Base-by-base conservation (phyloP, 1,140 invertebrate genomes). In the Caenorhabditis inopinata region DNA sequence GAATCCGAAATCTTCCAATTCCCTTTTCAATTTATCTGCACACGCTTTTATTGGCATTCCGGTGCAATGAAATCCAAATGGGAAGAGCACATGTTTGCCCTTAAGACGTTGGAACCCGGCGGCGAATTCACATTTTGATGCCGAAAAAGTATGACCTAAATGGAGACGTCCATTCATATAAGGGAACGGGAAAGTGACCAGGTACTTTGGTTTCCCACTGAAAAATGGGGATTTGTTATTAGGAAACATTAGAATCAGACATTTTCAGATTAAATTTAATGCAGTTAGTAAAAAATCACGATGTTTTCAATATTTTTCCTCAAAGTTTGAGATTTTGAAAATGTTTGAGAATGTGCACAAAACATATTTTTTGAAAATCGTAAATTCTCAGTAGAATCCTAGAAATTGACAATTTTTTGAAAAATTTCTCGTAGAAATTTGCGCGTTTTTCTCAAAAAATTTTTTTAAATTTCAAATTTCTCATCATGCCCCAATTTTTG, bases 81-180 rank as follows among this genome's bases (percentile, higher is more conserved):
- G 97, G 91, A 98, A 99, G 0, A 99, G 90, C 35, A 93, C 94
- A 85, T 93, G 92, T 88, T 95, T 96, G 0, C 97, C 97, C 88
- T 94, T 93, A 29, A 99, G 87, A 38, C 95, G 92, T 84, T 98
- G 92, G 88, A 93, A 99, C 18, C 96, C 93, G 79, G 93, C 92
- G 25, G 94, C 93, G 93, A 97, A 98, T 93, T 98, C 96, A 90
- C 94, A 95, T 91, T 99, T 99, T 46, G 96, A 96, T 32, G 98
- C 87, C 16, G 96, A 94, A 91, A 99, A 99, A 7, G 95, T 96
- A 89, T 99, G 97, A 0, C 97, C 97, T 62, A 99, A 90, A 92
- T 99, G 97, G 74, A 99, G 91, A 51, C 94, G 92, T 29, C 97
- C 97, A 92, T 99, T 99, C 97, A 99, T 99, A 86, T 99, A 99